A percentile compares a stretch with the other conserved stretches of the same genome.
Conservation (phyloP, 2,113 vertebrate species). For the Procavia capensis region DNA sequence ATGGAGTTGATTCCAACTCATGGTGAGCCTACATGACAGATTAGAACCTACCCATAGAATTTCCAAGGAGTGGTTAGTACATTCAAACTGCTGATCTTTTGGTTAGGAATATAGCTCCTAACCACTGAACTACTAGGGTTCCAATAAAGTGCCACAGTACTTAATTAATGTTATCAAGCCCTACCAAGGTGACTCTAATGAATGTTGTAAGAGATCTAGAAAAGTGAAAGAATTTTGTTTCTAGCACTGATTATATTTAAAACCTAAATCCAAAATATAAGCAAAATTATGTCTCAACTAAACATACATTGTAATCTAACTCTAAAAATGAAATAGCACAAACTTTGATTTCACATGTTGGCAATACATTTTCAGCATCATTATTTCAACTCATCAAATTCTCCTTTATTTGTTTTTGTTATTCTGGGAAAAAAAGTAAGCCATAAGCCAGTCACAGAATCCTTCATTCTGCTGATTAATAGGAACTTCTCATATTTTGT, state of each 20-base stretch:
- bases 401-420: constrained; percentile 39
- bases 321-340: constrained; percentile 36
- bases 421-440: constrained; percentile 67
- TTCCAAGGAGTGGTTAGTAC: too few species aligned
- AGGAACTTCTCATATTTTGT: constrained; percentile 77
- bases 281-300: neutral
- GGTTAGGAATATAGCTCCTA: too few species aligned
- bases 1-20: too few species aligned
- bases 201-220: neutral
- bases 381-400: constrained; percentile 49
- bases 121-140: too few species aligned
- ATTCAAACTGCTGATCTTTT: too few species aligned
- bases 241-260: neutral
- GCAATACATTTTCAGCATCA: constrained; percentile 36
- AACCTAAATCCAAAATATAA: neutral
- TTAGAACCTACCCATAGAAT: too few species aligned
- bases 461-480: constrained; percentile 82
- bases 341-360: constrained; percentile 1
- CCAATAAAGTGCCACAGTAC: neutral
- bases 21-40: too few species aligned
- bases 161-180: neutral
- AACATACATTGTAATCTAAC: neutral
- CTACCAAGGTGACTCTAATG: neutral
- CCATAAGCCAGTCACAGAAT: constrained; percentile 80
- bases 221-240: neutral